Evolutionary conservation across 1,140 invertebrate species (phyloP).

Genomic region (Nymphalis io): DNA sequence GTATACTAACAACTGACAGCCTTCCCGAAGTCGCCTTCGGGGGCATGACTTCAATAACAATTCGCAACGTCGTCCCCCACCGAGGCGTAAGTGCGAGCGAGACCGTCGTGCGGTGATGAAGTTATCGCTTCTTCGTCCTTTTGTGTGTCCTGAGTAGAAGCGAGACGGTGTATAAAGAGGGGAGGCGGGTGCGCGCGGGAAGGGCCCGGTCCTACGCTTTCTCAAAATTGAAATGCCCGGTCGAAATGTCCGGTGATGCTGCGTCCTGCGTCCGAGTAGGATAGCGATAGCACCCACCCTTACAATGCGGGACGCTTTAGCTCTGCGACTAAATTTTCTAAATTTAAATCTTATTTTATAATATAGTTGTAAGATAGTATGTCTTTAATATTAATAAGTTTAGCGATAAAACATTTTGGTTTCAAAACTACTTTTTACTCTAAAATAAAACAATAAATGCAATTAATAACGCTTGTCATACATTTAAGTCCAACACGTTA

Average conservation of each 20-base stretch:
- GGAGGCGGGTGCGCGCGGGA: constrained; percentile 53
- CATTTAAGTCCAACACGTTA: constrained; percentile 8
- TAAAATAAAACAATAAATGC: constrained; percentile 14
- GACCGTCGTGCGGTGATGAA: constrained; percentile 73
- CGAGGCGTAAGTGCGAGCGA: constrained; percentile 71
- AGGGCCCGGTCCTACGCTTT: constrained; percentile 76
- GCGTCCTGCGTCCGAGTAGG: constrained; percentile 78
- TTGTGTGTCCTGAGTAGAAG: constrained; percentile 71
- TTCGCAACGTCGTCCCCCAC: constrained; percentile 80
- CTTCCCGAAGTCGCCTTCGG: constrained; percentile 80
- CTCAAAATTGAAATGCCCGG: constrained; percentile 81
- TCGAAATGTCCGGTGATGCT: constrained; percentile 80
- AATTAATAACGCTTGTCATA: constrained; percentile 21
- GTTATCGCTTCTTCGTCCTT: constrained; percentile 78
- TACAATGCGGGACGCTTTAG: constrained; percentile 72
- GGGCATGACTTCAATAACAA: constrained; percentile 81
- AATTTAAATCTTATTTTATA: constrained; percentile 73
- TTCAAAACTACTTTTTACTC: not conserved
- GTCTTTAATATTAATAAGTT: not conserved
- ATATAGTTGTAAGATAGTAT: constrained; percentile 17
- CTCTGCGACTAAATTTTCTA: constrained; percentile 72
- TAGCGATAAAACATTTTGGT: not conserved
- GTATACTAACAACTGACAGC: constrained; percentile 79
- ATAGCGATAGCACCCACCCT: constrained; percentile 77
- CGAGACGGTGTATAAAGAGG: constrained; percentile 51